These are phyloP conservation scores for Mallotus villosus DNA, from an alignment of 2,797 vertebrate species.

Conservation along the genomic window DNA sequence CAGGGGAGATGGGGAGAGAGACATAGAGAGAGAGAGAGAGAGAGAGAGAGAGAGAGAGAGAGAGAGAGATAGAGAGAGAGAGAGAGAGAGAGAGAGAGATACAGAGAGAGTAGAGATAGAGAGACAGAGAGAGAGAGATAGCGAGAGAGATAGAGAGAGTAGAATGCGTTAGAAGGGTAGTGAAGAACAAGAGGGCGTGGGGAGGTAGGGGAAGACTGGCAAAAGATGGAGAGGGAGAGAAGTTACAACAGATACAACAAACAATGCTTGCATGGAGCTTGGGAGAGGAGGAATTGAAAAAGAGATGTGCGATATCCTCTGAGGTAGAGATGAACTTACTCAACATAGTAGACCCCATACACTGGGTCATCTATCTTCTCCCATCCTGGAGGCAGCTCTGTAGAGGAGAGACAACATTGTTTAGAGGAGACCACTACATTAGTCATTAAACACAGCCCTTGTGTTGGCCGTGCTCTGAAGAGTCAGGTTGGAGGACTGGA, in stretches of 20 bases:
- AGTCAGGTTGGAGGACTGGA: neutral
- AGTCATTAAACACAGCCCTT: slow-evolving; percentile 1
- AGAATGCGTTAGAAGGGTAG: slow-evolving; percentile 20
- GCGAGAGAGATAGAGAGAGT: slow-evolving; percentile 13
- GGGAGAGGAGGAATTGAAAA: slow-evolving; percentile 10
- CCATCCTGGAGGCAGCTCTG: slow-evolving; percentile 98
- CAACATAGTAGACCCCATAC: slow-evolving; percentile 98
- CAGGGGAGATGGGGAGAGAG: slow-evolving; percentile 13
- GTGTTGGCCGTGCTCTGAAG: neutral
- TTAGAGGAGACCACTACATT: slow-evolving; percentile 10
- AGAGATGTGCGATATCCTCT: neutral
- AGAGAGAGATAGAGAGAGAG: neutral
- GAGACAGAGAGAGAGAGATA: slow-evolving; percentile 4
- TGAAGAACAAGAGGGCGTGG: no score
- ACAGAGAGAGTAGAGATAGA: slow-evolving; percentile 6
- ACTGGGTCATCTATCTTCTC: slow-evolving; percentile 99
- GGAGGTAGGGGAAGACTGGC: slow-evolving; percentile 2
- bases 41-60: neutral
- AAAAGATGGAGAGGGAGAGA: neutral
- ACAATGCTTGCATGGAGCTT: neutral
- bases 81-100: slow-evolving; percentile 1
- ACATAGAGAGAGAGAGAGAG: slow-evolving; percentile 1
- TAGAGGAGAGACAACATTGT: slow-evolving; percentile 46
- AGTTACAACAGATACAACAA: neutral
- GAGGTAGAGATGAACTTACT: slow-evolving; percentile 82